Conservation (phyloP, 2,113 vertebrate genomes). For the Barnardius zonarius region DNA sequence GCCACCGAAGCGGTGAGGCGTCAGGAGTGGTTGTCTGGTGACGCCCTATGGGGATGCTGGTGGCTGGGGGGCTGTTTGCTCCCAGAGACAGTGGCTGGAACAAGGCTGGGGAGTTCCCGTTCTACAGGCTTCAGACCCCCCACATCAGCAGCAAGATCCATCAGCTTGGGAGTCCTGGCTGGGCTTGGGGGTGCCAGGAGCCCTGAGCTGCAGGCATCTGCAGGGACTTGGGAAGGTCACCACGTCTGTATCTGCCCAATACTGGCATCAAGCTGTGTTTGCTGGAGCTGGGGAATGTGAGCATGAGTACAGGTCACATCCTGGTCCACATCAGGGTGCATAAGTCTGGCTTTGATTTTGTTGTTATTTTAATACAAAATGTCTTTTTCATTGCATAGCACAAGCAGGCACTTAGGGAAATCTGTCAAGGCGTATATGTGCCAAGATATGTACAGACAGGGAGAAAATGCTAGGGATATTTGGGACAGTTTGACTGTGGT, state of each 20-base stretch:
- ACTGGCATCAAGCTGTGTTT: neutral
- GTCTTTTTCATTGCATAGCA: neutral
- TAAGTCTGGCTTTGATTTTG: neutral
- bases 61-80: neutral
- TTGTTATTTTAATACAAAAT: neutral
- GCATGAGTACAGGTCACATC: rapidly evolving
- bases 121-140: neutral
- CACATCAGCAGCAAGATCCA: rapidly evolving
- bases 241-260: rapidly evolving
- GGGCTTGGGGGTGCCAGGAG: neutral
- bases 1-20: rapidly evolving
- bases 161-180: neutral
- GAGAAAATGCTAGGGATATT: rapidly evolving
- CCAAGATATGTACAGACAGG: rapidly evolving
- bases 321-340: neutral
- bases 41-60: neutral
- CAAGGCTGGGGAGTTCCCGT: rapidly evolving
- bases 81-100: neutral
- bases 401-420: neutral
- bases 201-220: rapidly evolving
- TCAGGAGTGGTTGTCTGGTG: rapidly evolving
- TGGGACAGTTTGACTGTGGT: neutral
- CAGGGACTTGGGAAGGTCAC: neutral
- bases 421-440: rapidly evolving
- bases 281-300: neutral